Conservation (phyloP, 1,140 invertebrate species). For the Pseudomyrmex concolor region DNA sequence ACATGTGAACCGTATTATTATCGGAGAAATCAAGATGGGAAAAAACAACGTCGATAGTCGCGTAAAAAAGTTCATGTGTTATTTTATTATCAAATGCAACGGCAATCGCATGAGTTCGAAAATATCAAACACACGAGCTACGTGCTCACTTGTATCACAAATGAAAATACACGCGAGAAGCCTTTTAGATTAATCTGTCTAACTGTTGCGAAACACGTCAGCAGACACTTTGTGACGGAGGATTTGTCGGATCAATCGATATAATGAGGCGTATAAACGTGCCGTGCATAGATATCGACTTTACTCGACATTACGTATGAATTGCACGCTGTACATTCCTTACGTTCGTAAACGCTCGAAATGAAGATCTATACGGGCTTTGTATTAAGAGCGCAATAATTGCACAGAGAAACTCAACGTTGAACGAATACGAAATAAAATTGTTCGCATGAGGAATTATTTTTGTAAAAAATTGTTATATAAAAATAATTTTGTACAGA, state of each 20-base stretch:
- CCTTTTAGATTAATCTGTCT: conserved; percentile 19
- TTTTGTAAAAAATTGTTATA: background rate
- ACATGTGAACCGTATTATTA: background rate
- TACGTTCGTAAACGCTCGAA: too few species aligned
- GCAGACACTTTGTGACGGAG: conserved; percentile 4
- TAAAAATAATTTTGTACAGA: background rate
- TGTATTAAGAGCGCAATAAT: background rate
- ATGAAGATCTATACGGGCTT: too few species aligned
- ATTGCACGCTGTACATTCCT: background rate
- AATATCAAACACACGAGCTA: background rate
- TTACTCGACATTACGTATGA: background rate
- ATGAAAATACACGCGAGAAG: background rate
- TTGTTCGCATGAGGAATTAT: background rate
- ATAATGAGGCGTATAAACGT: conserved; percentile 43
- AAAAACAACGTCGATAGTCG: too few species aligned
- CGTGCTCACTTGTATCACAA: background rate
- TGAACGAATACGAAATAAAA: too few species aligned
- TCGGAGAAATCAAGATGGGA: too few species aligned
- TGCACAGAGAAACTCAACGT: background rate
- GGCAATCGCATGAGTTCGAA: too few species aligned
- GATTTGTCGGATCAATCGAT: conserved; percentile 48
- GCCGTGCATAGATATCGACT: conserved; percentile 25
- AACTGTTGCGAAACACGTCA: conserved; percentile 12
- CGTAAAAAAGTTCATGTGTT: background rate
- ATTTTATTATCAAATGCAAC: background rate